Base-by-base conservation (phyloP, 2,797 vertebrate species). In the Labeo calbasu region DNA sequence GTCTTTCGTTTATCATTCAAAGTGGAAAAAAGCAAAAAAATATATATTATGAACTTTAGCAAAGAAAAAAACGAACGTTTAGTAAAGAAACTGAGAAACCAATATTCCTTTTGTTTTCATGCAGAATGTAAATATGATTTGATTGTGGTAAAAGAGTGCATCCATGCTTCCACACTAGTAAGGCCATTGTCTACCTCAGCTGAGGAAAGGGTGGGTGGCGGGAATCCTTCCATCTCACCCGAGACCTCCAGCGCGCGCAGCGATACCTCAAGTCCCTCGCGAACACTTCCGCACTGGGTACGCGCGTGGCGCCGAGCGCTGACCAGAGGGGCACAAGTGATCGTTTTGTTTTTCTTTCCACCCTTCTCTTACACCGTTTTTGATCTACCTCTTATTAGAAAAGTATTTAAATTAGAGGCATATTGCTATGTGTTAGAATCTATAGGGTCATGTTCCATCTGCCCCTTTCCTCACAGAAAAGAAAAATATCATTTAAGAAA, bases 331-430 rank as follows among this genome's bases (percentile, higher is more conserved):
- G 96, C 95, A 95, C 94, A 96, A 96, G 92, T 93, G 93, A 94
- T 94, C 93, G 94, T 95, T 95, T 93, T 89, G 90, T 92, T 68
- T 93, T 94, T 94, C 94, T 95, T 94, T 89, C 77, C 53, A 80
- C 82, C 70, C 57, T 79, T 82, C 87, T 76, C 91, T 89, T 93
- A 94, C 94, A 94, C 96, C 94, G 94, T 94, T 96, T 96, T 96
- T 96, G 94, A 98, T 97, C 97, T 98, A 98, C 97, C 96, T 98
- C 97, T 95, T 93, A 48, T 53, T 97, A 96, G 95, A 96, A 90
- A 89, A 92, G 93, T 94, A 94, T 97, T 96, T 96, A 95, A 96
- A 96, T 96, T 97, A 95, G 96, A 97, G 96, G 96, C 96, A 96
- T 97, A 96, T 96, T 96, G 96, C 89, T 93, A 89, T 94, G 92